A percentile compares a stretch with the other conserved stretches of the same genome.
Evolutionary conservation across 2,888 invertebrate species (phyloP).

Genomic region (Antitype chi): DNA sequence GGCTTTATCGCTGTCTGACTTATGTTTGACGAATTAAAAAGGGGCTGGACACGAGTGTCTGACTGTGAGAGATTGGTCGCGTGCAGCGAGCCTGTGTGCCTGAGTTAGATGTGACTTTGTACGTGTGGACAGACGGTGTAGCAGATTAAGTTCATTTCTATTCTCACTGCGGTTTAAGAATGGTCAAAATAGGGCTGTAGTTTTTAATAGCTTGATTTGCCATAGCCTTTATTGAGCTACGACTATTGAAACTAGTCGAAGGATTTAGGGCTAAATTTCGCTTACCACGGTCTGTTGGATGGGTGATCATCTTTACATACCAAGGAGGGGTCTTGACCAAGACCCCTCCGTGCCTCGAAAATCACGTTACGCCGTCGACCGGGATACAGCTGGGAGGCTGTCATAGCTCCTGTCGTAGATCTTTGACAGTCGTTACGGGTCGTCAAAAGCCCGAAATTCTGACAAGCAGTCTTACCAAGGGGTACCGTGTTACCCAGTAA

Average conservation of each 20-base stretch:
- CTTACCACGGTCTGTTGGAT: too few species aligned
- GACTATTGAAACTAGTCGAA: too few species aligned
- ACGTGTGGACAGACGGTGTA: background rate
- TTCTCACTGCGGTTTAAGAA: background rate
- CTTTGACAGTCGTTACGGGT: background rate
- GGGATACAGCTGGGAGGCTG: too few species aligned
- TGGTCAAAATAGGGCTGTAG: too few species aligned
- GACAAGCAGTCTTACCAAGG: background rate
- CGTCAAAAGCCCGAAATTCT: background rate
- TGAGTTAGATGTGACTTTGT: slow-evolving; percentile 24
- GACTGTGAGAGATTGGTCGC: slow-evolving; percentile 53
- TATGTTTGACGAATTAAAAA: slow-evolving; percentile 88
- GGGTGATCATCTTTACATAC: too few species aligned
- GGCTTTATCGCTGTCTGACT: slow-evolving; percentile 76
- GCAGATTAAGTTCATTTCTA: slow-evolving; percentile 15
- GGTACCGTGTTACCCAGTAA: too few species aligned
- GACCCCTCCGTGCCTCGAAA: too few species aligned
- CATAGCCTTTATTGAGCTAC: too few species aligned
- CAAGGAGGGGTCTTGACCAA: too few species aligned
- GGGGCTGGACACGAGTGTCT: slow-evolving; percentile 71
- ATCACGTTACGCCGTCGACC: too few species aligned
- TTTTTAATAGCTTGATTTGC: too few species aligned
- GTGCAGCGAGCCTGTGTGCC: slow-evolving; percentile 22
- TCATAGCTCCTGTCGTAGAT: background rate
- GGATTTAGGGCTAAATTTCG: too few species aligned